phyloP scores from a whole-genome alignment of 1,140 invertebrate genomes.

The Anoplophora glabripennis region DNA sequence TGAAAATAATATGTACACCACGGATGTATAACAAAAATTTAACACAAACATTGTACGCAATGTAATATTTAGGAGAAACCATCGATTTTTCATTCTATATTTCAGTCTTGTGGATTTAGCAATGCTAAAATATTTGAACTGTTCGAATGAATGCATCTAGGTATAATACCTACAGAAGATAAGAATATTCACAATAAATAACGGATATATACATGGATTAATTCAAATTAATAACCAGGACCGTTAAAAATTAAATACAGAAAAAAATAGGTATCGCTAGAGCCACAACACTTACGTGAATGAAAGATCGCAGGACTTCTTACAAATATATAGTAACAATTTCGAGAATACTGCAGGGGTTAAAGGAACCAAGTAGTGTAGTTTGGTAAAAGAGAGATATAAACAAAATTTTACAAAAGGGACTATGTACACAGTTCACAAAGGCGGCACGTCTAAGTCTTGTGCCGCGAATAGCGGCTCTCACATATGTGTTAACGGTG shows the following conservation, averaged over 20 bases:
- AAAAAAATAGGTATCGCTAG: not conserved
- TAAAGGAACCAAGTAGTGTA: constrained; percentile 21
- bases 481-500: constrained; percentile 78
- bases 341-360: constrained; percentile 22
- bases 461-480: constrained; percentile 50
- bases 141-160: no score
- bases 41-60: no score
- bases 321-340: no score
- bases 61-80: no score
- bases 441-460: constrained; percentile 46
- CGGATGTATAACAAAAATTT: no score
- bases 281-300: constrained; percentile 28
- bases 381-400: not conserved
- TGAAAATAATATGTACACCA: no score
- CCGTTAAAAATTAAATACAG: not conserved
- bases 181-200: no score
- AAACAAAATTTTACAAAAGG: not conserved
- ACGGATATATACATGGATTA: no score
- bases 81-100: constrained; percentile 5
- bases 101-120: not conserved
- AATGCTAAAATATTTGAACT: no score
- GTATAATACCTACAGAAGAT: no score
- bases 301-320: constrained; percentile 9
- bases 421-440: constrained; percentile 35
- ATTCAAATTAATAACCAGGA: no score